Percentiles rank a stretch among this genome's conserved stretches.
Evolutionary conservation across 2,113 vertebrate species (phyloP).

Genomic region (Lampris incognitus): DNA sequence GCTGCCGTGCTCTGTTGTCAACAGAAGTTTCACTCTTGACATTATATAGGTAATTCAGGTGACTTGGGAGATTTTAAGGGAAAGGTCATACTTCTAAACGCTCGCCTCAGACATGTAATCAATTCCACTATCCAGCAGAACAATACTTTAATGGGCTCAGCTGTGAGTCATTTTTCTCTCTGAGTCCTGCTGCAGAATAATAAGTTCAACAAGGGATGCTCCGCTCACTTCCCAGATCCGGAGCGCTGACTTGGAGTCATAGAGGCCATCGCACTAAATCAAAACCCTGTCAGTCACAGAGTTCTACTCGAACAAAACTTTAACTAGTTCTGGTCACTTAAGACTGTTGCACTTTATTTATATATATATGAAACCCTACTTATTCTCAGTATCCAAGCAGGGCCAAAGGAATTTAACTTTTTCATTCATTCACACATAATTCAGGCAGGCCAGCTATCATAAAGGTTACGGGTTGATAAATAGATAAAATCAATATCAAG

Average conservation of each 20-base stretch:
- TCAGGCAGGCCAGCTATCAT: no score
- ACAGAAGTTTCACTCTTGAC: background rate
- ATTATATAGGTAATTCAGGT: slow-evolving; percentile 23
- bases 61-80: slow-evolving; percentile 28
- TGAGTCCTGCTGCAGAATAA: slow-evolving; percentile 40
- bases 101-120: slow-evolving; percentile 54
- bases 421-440: no score
- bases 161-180: slow-evolving; percentile 53
- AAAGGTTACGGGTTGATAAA: no score
- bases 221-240: slow-evolving; percentile 3
- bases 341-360: slow-evolving; percentile 25
- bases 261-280: background rate
- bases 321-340: slow-evolving; percentile 2
- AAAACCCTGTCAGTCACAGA: slow-evolving; percentile 19
- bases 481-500: no score
- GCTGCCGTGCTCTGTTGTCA: background rate
- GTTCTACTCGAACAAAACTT: slow-evolving; percentile 10
- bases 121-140: slow-evolving; percentile 52
- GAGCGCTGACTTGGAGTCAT: background rate
- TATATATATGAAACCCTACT: slow-evolving; percentile 7
- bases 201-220: slow-evolving; percentile 30
- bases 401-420: no score
- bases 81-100: slow-evolving; percentile 55
- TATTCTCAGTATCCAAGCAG: no score
- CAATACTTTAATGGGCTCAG: slow-evolving; percentile 51